phyloP scores from a whole-genome alignment of 2,888 invertebrate species.

The Drosophila diplacantha region DNA sequence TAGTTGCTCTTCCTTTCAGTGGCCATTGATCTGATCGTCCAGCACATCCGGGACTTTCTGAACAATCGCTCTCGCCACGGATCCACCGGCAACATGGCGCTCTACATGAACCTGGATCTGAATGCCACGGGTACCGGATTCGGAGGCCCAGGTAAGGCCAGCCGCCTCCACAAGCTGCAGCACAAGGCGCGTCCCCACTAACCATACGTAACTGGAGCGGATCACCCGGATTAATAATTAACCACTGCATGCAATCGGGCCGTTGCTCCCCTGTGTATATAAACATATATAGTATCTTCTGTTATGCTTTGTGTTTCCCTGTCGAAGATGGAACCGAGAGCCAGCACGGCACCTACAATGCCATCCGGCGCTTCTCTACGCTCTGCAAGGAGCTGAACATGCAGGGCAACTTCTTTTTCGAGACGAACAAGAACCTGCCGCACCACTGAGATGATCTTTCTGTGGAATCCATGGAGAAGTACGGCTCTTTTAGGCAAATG shows the following conservation, averaged over 20 bases:
- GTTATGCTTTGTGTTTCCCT: slow-evolving; percentile 34
- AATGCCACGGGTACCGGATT: slow-evolving; percentile 30
- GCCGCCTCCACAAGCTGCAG: slow-evolving; percentile 15
- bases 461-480: slow-evolving; percentile 8
- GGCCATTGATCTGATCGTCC: slow-evolving; percentile 97
- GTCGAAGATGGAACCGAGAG: slow-evolving; percentile 44
- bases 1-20: slow-evolving; percentile 80
- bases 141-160: slow-evolving; percentile 55
- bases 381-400: slow-evolving; percentile 76
- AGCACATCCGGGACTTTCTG: slow-evolving; percentile 95
- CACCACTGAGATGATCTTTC: slow-evolving; percentile 54
- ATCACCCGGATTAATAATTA: slow-evolving; percentile 35
- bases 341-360: slow-evolving; percentile 65
- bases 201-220: slow-evolving; percentile 44
- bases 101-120: slow-evolving; percentile 66
- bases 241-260: slow-evolving; percentile 22
- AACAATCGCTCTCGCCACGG: slow-evolving; percentile 79
- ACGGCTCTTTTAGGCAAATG: slow-evolving; percentile 28
- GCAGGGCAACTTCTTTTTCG: slow-evolving; percentile 76
- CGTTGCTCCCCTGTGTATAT: slow-evolving; percentile 24
- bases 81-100: slow-evolving; percentile 71
- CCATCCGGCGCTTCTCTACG: slow-evolving; percentile 76
- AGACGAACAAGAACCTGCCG: slow-evolving; percentile 74
- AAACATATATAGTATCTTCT: slow-evolving; percentile 21
- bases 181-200: slow-evolving; percentile 66